Evolutionary conservation across 2,888 invertebrate species (phyloP).

Genomic region (Caenorhabditis sulstoni): DNA sequence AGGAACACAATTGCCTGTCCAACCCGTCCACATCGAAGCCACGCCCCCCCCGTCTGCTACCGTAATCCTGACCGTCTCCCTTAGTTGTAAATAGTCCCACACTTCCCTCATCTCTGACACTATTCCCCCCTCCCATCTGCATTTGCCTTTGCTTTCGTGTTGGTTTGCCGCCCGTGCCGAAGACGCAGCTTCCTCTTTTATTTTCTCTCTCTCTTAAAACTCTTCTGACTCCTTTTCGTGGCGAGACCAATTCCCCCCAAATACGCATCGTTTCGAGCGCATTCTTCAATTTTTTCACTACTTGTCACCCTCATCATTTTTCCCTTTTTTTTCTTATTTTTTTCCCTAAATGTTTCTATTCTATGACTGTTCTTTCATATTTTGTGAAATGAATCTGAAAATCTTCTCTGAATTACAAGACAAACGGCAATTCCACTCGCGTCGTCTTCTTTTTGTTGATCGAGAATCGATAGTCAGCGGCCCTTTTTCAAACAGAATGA

Average conservation of each 20-base stretch:
- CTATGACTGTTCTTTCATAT: constrained; percentile 42
- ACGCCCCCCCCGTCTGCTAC: constrained; percentile 11
- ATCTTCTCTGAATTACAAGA: background rate
- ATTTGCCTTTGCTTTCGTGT: constrained; percentile 34
- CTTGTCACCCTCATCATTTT: constrained; percentile 24
- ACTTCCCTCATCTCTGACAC: background rate
- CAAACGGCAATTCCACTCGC: too few species aligned
- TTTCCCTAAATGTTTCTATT: constrained; percentile 2
- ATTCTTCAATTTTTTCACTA: constrained; percentile 10
- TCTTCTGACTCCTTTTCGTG: background rate
- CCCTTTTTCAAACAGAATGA: background rate
- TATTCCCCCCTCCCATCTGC: constrained; percentile 13
- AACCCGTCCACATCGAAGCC: constrained; percentile 23
- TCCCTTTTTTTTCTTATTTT: constrained; percentile 4
- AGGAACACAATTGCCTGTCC: constrained; percentile 39
- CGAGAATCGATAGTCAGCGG: too few species aligned
- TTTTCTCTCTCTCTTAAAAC: background rate
- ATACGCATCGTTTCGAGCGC: constrained; percentile 19
- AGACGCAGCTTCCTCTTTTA: constrained; percentile 1
- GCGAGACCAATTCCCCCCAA: constrained; percentile 31
- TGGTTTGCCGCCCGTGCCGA: constrained; percentile 11
- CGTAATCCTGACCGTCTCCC: background rate
- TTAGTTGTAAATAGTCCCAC: constrained; percentile 36
- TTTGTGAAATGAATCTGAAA: constrained; percentile 53
- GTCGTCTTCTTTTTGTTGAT: too few species aligned